phyloP scores from a whole-genome alignment of 2,888 invertebrate genomes.

The Gastracanthus pulcherrimus region DNA sequence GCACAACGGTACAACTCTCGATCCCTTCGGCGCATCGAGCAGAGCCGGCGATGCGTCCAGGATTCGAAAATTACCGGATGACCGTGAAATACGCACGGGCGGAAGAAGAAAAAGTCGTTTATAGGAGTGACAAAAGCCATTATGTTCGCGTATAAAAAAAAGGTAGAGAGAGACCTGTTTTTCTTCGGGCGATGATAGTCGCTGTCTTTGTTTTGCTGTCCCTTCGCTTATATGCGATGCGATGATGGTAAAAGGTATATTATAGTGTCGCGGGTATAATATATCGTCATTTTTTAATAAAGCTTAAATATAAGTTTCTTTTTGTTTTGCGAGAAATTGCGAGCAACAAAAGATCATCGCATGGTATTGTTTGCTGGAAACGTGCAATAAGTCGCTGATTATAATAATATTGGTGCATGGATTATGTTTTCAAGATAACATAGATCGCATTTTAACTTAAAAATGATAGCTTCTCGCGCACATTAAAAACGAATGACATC shows the following conservation, averaged over 20 bases:
- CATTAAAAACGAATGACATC: too few relatives aligned
- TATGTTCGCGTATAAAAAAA: slow-evolving; percentile 44
- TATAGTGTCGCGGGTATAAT: slow-evolving; percentile 28
- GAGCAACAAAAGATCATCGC: not conserved
- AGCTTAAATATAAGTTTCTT: slow-evolving; percentile 9
- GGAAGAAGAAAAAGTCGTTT: slow-evolving; percentile 49
- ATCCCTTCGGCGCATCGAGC: not conserved
- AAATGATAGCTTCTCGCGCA: too few relatives aligned
- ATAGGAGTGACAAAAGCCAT: slow-evolving; percentile 59
- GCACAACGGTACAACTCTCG: not conserved
- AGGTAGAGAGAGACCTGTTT: slow-evolving; percentile 44
- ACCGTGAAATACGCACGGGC: slow-evolving; percentile 52
- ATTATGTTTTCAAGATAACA: not conserved
- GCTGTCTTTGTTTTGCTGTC: slow-evolving; percentile 15
- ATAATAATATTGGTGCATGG: not conserved
- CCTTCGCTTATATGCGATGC: not conserved
- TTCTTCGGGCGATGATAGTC: slow-evolving; percentile 26
- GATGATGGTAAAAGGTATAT: slow-evolving; percentile 13
- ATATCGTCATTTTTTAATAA: slow-evolving; percentile 20
- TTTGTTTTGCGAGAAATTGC: not conserved
- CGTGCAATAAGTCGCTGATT: not conserved
- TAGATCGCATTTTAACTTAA: too few relatives aligned
- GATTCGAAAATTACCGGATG: slow-evolving; percentile 56
- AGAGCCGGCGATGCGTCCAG: slow-evolving; percentile 33
- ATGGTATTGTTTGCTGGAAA: too few relatives aligned